Base-by-base conservation (phyloP, 2,797 vertebrate genomes). In the Alectoris magna region DNA sequence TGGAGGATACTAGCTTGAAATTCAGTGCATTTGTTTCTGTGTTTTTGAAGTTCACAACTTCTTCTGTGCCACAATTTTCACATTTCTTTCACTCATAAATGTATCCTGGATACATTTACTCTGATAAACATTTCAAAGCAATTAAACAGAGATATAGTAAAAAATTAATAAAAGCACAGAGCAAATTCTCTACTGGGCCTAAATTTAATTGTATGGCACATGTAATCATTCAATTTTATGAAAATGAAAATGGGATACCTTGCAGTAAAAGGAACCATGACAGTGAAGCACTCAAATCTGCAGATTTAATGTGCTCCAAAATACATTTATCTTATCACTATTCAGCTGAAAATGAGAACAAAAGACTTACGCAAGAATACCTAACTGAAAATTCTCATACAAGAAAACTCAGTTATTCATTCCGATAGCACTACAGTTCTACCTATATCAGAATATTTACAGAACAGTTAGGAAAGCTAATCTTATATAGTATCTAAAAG, bases 201-300 rank as follows among this genome's bases (percentile, higher is more conserved):
- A 96, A 93, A 97, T 96, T 97, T 97, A 97, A 97, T 97, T 97
- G 97, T 85, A 96, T 92, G 75, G 82, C 95, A 97, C 92, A 96
- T 55, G 75, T 66, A 97, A 97, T 87, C 94, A 97, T 95, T 97
- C 96, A 95, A 74, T 97, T 98, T 97, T 97, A 97, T 97, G 96
- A 94, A 96, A 96, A 96, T 94, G 84, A 97, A 97, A 97, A 96
- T 95, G 96, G 68, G 70, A 96, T 94, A 93, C 67, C 70, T 95
- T 94, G 88, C 69, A 97, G 93, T 96, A 97, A 97, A 97, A 96
- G 83, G 88, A 97, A 84, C 71, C 91, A 31, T 94, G 71, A 71
- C 56, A 94, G 90, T 92, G 94, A 97, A 95, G 90, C 91, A 84
- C 90, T 96, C 90, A 94, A 93, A 96, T 95, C 67, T 96, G 60